Percentiles rank a stretch among this genome's conserved stretches.
Conservation (phyloP, 2,797 vertebrate species). For the Hypotaenidia okinawae region DNA sequence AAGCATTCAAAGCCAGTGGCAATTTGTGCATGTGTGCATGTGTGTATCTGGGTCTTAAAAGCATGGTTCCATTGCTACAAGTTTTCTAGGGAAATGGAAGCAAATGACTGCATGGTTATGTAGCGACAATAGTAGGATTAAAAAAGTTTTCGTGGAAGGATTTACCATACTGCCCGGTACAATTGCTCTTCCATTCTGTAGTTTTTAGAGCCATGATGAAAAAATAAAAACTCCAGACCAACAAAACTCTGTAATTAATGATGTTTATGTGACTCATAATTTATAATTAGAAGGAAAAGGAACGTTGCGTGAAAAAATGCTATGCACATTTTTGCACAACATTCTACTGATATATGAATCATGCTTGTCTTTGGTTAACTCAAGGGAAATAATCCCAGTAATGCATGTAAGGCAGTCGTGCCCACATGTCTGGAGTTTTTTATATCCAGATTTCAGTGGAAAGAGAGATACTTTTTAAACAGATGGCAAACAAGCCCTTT, state of each 20-base stretch:
- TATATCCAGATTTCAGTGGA: slow-evolving; percentile 64
- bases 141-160: slow-evolving; percentile 1
- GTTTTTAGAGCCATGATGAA: neutral
- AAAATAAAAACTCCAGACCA: slow-evolving; percentile 2
- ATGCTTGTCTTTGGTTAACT: slow-evolving; percentile 57
- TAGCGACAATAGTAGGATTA: neutral
- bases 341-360: slow-evolving; percentile 62
- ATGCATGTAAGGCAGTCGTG: slow-evolving; percentile 60
- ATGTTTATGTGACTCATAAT: slow-evolving; percentile 43
- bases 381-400: slow-evolving; percentile 63
- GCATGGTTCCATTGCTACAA: neutral
- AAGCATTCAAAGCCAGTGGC: neutral
- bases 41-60: neutral
- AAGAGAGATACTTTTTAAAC: slow-evolving; percentile 60
- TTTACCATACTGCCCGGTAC: neutral
- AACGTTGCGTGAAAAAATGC: slow-evolving; percentile 46
- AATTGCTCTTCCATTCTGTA: neutral
- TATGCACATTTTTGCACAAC: slow-evolving; percentile 57
- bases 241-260: slow-evolving; percentile 13
- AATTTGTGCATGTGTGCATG: neutral
- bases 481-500: slow-evolving; percentile 66
- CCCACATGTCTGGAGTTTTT: slow-evolving; percentile 57
- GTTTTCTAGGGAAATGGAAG: neutral
- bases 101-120: neutral
- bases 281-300: slow-evolving; percentile 53